These are phyloP conservation scores for Cyclopterus lumpus DNA, from an alignment of 2,797 vertebrate species.

Conservation along the genomic window DNA sequence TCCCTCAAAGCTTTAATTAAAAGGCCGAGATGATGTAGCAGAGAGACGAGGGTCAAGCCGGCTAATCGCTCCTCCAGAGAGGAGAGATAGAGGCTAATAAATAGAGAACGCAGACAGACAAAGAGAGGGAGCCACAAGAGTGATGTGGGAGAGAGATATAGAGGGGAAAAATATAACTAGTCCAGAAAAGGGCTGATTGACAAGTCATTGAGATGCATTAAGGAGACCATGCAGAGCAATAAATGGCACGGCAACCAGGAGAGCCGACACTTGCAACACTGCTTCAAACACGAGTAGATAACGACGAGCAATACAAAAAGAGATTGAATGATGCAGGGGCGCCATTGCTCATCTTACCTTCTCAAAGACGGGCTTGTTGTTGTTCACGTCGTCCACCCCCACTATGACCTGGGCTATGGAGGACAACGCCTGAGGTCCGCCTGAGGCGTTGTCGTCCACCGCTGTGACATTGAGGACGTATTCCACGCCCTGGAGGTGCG, in stretches of 20 bases:
- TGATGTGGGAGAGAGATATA: constrained; percentile 31
- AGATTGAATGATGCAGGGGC: constrained; percentile 11
- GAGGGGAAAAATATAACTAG: neutral
- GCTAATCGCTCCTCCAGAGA: constrained; percentile 79
- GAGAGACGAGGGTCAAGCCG: constrained; percentile 68
- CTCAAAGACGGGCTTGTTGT: constrained; percentile 92
- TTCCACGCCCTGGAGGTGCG: constrained; percentile 89
- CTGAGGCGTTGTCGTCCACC: constrained; percentile 89
- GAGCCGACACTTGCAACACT: neutral
- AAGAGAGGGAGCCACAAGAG: constrained; percentile 37
- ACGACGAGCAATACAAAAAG: constrained; percentile 28
- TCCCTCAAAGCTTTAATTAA: constrained; percentile 81
- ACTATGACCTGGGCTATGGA: constrained; percentile 88
- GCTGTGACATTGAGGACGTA: constrained; percentile 89
- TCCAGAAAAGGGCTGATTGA: neutral
- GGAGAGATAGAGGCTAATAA: constrained; percentile 64
- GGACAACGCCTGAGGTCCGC: constrained; percentile 85
- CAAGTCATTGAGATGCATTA: neutral
- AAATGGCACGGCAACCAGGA: neutral
- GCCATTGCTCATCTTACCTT: constrained; percentile 78
- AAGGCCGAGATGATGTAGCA: constrained; percentile 73
- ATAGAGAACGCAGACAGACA: constrained; percentile 57
- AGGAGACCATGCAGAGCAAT: neutral
- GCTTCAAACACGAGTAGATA: constrained; percentile 10
- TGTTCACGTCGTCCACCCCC: constrained; percentile 91